A percentile compares a stretch with the other conserved stretches of the same genome.
Evolutionary conservation across 2,797 vertebrate genomes (phyloP).

Genomic region (Thripadectes ignobilis): DNA sequence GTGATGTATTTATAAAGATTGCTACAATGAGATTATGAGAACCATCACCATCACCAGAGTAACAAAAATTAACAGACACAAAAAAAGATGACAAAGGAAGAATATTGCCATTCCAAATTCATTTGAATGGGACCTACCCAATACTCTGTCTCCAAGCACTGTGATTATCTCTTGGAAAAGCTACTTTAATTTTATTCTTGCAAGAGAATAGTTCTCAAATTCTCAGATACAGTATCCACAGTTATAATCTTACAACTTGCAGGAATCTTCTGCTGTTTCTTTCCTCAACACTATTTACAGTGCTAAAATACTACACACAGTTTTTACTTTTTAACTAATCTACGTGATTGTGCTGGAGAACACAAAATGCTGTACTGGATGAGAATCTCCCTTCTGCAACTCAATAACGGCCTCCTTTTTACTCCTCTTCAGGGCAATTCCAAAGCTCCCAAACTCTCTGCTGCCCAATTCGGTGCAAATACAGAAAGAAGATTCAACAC

Average conservation of each 20-base stretch:
- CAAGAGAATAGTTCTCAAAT: not conserved
- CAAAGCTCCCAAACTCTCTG: not conserved
- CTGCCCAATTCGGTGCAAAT: not conserved
- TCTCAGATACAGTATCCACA: not conserved
- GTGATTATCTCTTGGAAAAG: not conserved
- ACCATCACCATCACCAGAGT: not conserved
- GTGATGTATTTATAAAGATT: not conserved
- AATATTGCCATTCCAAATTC: not conserved
- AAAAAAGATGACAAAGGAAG: not conserved
- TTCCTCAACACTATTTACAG: not conserved
- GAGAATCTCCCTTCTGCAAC: not conserved
- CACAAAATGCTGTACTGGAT: not conserved
- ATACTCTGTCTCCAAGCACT: not conserved
- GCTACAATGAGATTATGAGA: not conserved
- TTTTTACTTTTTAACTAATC: not conserved
- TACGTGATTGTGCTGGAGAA: not conserved
- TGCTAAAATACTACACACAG: not conserved
- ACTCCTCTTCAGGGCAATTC: not conserved
- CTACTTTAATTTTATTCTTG: not conserved
- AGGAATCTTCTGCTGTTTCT: not conserved
- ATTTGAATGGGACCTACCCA: not conserved
- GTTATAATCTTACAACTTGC: not conserved
- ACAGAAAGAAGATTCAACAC: not conserved
- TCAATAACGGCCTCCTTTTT: not conserved
- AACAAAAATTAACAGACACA: not conserved